phyloP scores from a whole-genome alignment of 2,888 invertebrate genomes.

The Linnaemya tessellans region DNA sequence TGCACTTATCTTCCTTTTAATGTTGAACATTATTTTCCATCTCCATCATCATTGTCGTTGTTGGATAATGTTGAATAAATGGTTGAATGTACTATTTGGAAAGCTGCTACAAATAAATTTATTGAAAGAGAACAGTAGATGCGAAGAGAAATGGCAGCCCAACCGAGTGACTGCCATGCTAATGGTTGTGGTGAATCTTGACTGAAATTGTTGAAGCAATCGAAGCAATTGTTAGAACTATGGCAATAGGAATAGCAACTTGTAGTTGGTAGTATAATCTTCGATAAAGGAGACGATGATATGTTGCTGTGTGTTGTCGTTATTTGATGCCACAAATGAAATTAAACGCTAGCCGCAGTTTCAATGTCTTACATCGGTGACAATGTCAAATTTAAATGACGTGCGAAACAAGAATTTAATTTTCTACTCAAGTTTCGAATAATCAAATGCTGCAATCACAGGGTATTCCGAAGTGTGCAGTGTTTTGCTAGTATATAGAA shows the following conservation, averaged over 20 bases:
- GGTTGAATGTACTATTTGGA: neutral
- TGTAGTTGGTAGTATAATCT: slow-evolving; percentile 64
- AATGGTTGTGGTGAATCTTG: slow-evolving; percentile 57
- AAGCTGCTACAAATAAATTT: slow-evolving; percentile 33
- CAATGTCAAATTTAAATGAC: slow-evolving; percentile 81
- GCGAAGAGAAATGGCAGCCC: slow-evolving; percentile 9
- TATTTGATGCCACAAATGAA: slow-evolving; percentile 77
- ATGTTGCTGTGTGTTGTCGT: slow-evolving; percentile 67
- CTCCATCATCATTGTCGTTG: slow-evolving; percentile 50
- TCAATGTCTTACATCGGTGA: slow-evolving; percentile 73
- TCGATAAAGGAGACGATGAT: slow-evolving; percentile 50
- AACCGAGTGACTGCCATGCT: slow-evolving; percentile 35
- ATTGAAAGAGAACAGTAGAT: slow-evolving; percentile 10
- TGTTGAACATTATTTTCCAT: slow-evolving; percentile 70
- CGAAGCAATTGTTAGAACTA: slow-evolving; percentile 10
- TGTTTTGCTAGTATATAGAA: too few relatives aligned
- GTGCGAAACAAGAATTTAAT: slow-evolving; percentile 81
- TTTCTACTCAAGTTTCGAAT: slow-evolving; percentile 75
- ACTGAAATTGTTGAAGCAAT: slow-evolving; percentile 31
- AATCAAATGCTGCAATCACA: slow-evolving; percentile 33
- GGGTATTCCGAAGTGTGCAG: neutral
- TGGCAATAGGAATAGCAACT: slow-evolving; percentile 2
- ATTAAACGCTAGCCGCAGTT: slow-evolving; percentile 79
- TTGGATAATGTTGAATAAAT: slow-evolving; percentile 61
- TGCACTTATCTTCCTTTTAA: slow-evolving; percentile 69